These are phyloP conservation scores for Belonocnema kinseyi DNA, from an alignment of 1,140 invertebrate genomes.

Conservation along the genomic window DNA sequence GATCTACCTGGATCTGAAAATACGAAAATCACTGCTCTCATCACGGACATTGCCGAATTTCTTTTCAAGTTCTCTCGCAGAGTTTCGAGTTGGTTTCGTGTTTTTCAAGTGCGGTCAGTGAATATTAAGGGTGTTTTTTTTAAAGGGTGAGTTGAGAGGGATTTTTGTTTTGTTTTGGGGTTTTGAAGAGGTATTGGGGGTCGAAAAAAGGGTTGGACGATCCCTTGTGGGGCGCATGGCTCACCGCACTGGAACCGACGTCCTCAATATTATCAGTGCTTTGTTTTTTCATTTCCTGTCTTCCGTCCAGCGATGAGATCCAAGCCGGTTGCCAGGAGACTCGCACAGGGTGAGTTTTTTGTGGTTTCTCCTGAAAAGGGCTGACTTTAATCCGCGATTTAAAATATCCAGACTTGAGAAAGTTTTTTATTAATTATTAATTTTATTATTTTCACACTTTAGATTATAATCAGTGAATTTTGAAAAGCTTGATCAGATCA, in stretches of 20 bases:
- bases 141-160: neutral
- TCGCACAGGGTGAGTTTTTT: slow-evolving; percentile 72
- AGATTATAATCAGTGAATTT: too few relatives aligned
- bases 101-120: neutral
- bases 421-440: too few relatives aligned
- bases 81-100: neutral
- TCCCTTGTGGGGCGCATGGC: slow-evolving; percentile 66
- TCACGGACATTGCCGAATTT: too few relatives aligned
- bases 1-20: neutral
- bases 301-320: slow-evolving; percentile 73
- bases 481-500: too few relatives aligned
- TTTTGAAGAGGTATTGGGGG: slow-evolving; percentile 40
- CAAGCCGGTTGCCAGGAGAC: slow-evolving; percentile 74
- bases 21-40: too few relatives aligned
- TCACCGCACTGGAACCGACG: slow-evolving; percentile 59
- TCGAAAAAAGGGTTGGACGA: slow-evolving; percentile 60
- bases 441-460: too few relatives aligned
- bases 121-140: neutral
- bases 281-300: slow-evolving; percentile 63
- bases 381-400: too few relatives aligned
- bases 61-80: too few relatives aligned
- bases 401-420: too few relatives aligned
- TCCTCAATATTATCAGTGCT: slow-evolving; percentile 68
- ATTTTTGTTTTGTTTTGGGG: neutral
- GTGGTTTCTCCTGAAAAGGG: neutral